Evolutionary conservation across 2,797 vertebrate genomes (phyloP).

Genomic region (Eulemur albifrons): DNA sequence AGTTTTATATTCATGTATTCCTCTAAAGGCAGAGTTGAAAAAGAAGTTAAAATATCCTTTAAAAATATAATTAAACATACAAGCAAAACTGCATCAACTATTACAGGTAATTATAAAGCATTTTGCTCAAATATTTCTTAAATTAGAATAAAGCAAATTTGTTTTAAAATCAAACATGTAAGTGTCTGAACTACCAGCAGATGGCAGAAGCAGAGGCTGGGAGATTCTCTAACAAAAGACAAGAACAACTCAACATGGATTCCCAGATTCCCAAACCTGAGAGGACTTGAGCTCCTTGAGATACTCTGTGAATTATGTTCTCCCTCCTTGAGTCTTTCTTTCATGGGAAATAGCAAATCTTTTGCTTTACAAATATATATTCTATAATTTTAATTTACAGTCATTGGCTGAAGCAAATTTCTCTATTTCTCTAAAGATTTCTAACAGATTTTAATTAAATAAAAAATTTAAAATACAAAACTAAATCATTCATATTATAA

Average conservation of each 20-base stretch:
- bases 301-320: neutral
- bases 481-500: neutral
- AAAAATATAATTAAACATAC: conserved; percentile 66
- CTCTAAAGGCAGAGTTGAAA: neutral
- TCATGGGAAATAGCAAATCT: neutral
- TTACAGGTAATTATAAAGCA: conserved; percentile 65
- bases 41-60: neutral
- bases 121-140: conserved; percentile 57
- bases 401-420: neutral
- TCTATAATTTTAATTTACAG: neutral
- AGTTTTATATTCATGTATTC: neutral
- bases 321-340: neutral
- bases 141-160: conserved; percentile 74
- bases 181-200: conserved; percentile 82
- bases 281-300: neutral
- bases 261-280: neutral
- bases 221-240: conserved; percentile 78
- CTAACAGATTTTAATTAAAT: neutral
- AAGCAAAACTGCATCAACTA: conserved; percentile 73
- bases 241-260: neutral
- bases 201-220: conserved; percentile 84
- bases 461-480: conserved; percentile 15
- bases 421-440: neutral
- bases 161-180: conserved; percentile 72
- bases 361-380: neutral